A percentile compares a stretch with the other conserved stretches of the same genome.
Conservation (phyloP, 2,113 vertebrate species). For the Thryonomys swinderianus region DNA sequence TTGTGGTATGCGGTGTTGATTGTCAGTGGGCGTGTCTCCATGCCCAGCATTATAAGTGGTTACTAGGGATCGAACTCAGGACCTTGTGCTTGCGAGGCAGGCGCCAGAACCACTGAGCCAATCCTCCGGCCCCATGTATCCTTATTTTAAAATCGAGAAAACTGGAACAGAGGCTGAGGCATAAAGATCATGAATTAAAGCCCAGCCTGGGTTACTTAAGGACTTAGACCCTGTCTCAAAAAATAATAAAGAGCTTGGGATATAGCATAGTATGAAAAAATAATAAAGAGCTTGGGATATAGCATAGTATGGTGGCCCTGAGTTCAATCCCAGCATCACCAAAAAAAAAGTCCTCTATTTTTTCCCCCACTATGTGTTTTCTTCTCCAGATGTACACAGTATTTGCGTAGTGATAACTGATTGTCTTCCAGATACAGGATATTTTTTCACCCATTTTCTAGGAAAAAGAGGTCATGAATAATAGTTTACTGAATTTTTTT, state of each 20-base stretch:
- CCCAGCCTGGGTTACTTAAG: not conserved
- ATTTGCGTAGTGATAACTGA: constrained; percentile 50
- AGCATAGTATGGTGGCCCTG: not conserved
- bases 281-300: not conserved
- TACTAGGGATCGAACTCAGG: too few relatives aligned
- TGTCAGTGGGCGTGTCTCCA: too few relatives aligned
- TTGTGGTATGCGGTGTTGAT: too few relatives aligned
- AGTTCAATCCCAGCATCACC: not conserved
- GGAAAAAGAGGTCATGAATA: constrained; percentile 36
- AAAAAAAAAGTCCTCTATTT: not conserved
- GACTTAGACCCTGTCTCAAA: not conserved
- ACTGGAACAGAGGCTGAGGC: not conserved
- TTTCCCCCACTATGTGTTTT: constrained; percentile 6
- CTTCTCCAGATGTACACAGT: constrained; percentile 2
- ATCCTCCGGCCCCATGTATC: too few relatives aligned
- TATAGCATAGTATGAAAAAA: too few relatives aligned
- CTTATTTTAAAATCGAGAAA: constrained; percentile 39
- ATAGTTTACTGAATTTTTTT: not conserved
- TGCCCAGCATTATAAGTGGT: too few relatives aligned
- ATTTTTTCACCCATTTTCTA: constrained; percentile 41
- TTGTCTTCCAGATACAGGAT: constrained; percentile 41
- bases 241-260: too few relatives aligned
- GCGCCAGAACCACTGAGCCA: too few relatives aligned
- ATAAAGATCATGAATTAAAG: not conserved
- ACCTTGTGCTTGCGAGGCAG: too few relatives aligned